These are phyloP conservation scores for Tachyglossus aculeatus DNA, from an alignment of 2,797 vertebrate species.

Conservation along the genomic window DNA sequence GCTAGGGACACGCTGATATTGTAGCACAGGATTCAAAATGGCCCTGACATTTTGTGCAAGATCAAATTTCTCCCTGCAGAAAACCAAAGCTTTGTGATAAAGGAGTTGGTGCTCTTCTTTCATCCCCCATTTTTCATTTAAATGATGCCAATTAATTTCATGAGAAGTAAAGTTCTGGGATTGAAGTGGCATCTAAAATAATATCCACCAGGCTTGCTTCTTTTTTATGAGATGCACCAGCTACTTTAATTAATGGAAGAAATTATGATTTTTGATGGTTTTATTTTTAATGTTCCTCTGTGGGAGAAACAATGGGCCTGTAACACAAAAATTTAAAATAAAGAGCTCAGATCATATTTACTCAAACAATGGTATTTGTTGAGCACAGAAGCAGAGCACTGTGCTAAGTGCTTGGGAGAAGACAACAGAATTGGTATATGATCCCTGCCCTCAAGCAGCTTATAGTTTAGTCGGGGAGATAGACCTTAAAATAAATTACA, in stretches of 20 bases:
- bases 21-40: slow-evolving; percentile 68
- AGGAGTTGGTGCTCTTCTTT: neutral
- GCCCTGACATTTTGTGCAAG: slow-evolving; percentile 58
- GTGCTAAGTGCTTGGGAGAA: too few relatives aligned
- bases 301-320: neutral
- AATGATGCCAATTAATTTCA: slow-evolving; percentile 25
- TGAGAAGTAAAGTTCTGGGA: neutral
- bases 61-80: slow-evolving; percentile 49
- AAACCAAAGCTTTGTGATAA: slow-evolving; percentile 28
- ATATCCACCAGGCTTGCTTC: neutral
- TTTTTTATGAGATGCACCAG: neutral
- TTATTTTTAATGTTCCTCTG: slow-evolving; percentile 3
- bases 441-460: too few relatives aligned
- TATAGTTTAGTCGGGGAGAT: too few relatives aligned
- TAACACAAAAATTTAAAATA: too few relatives aligned
- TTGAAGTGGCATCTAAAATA: neutral
- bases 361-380: too few relatives aligned
- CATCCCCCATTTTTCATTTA: neutral
- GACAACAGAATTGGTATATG: too few relatives aligned
- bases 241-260: neutral
- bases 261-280: neutral
- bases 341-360: too few relatives aligned
- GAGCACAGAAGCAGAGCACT: too few relatives aligned
- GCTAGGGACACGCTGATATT: slow-evolving; percentile 45
- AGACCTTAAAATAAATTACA: too few relatives aligned